Conservation (phyloP, 2,888 invertebrate species). For the Andrena fulva region DNA sequence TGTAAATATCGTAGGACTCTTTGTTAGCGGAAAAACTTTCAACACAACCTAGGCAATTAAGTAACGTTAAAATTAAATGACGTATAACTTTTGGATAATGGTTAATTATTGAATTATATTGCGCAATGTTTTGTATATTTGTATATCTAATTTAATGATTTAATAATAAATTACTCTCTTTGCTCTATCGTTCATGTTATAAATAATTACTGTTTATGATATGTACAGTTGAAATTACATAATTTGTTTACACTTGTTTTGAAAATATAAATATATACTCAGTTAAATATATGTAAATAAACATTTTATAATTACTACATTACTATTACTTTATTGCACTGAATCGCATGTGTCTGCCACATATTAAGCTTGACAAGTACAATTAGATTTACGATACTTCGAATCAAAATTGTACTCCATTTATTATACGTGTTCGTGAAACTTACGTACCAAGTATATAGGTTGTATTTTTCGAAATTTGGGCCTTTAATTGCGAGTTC, state of each 20-base stretch:
- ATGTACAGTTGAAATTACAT: conserved; percentile 79
- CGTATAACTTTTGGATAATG: conserved; percentile 57
- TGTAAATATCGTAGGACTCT: conserved; percentile 75
- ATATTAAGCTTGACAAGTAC: conserved; percentile 7
- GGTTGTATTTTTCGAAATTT: conserved; percentile 41
- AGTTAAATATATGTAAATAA: conserved; percentile 82
- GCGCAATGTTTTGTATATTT: conserved; percentile 73
- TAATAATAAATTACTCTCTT: conserved; percentile 59
- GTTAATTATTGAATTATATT: conserved; percentile 64
- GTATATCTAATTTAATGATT: conserved; percentile 74
- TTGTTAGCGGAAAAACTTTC: conserved; percentile 56
- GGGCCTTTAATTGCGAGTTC: conserved; percentile 88
- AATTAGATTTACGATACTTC: conserved; percentile 12
- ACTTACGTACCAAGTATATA: conserved; percentile 62
- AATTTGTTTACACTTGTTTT: conserved; percentile 74
- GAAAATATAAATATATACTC: conserved; percentile 75
- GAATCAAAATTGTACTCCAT: conserved; percentile 21
- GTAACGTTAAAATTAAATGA: conserved; percentile 58
- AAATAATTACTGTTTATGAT: conserved; percentile 74
- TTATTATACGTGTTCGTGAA: not conserved
- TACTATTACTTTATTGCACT: conserved; percentile 59
- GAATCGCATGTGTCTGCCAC: conserved; percentile 13
- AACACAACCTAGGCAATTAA: conserved; percentile 63
- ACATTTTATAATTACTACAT: conserved; percentile 81
- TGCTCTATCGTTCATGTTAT: conserved; percentile 68